Conservation (phyloP, 2,888 invertebrate genomes). For the Venusia cambrica region DNA sequence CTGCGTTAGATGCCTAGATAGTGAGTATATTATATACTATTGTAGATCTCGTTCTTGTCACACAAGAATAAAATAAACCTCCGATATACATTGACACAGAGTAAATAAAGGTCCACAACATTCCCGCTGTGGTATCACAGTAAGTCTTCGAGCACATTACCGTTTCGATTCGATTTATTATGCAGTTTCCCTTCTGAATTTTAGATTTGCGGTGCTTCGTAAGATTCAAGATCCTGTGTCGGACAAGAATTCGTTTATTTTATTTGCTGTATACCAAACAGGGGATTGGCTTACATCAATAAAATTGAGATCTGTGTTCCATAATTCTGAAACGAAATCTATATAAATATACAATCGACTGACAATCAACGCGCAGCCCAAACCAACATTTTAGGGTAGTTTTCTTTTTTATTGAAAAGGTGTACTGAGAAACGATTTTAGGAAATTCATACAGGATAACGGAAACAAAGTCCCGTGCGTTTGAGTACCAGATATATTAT, state of each 20-base stretch:
- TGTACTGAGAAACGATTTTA: too few relatives aligned
- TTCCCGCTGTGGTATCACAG: conserved; percentile 21
- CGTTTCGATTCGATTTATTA: conserved; percentile 43
- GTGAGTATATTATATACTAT: too few relatives aligned
- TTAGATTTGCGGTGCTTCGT: conserved; percentile 36
- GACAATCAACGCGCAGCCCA: too few relatives aligned
- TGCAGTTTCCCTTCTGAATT: conserved; percentile 44
- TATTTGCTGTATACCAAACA: conserved; percentile 27
- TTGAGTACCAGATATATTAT: too few relatives aligned
- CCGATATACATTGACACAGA: conserved; percentile 21
- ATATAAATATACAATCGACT: too few relatives aligned
- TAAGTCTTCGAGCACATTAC: conserved; percentile 30
- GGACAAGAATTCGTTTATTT: conserved; percentile 28
- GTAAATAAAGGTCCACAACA: conserved; percentile 15
- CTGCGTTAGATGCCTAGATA: too few relatives aligned
- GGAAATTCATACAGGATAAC: too few relatives aligned
- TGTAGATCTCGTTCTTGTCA: too few relatives aligned
- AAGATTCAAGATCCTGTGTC: conserved; percentile 33
- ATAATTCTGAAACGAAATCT: neutral
- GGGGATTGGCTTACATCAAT: neutral
- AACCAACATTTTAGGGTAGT: too few relatives aligned
- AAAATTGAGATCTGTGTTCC: conserved; percentile 1
- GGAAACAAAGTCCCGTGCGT: too few relatives aligned
- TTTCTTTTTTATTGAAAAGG: too few relatives aligned
- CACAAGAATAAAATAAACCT: too few relatives aligned